Evolutionary conservation across 2,113 vertebrate genomes (phyloP).

Genomic region (Chloropsis cyanopogon): DNA sequence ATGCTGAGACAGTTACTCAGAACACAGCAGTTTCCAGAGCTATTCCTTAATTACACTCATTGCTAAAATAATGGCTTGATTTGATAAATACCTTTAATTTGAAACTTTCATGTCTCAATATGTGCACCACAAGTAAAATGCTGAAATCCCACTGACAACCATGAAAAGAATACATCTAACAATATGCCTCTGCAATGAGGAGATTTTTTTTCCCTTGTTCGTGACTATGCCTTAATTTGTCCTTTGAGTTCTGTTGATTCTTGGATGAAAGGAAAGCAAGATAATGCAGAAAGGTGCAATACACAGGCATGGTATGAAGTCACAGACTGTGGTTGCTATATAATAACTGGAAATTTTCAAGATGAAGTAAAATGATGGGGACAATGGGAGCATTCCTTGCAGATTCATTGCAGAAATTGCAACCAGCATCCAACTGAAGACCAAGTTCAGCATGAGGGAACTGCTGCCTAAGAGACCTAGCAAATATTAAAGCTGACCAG

Average conservation of each 20-base stretch:
- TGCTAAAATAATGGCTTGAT: constrained; percentile 27
- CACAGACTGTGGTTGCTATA: background rate
- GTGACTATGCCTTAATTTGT: background rate
- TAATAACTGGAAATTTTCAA: background rate
- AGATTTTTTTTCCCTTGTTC: background rate
- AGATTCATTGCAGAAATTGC: background rate
- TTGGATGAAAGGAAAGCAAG: background rate
- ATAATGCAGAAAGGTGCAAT: background rate
- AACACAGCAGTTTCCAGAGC: background rate
- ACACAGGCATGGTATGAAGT: background rate
- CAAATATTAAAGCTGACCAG: background rate
- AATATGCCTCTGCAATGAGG: background rate
- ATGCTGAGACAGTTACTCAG: background rate
- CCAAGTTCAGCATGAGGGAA: background rate
- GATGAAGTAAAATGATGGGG: background rate
- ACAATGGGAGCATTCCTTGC: background rate
- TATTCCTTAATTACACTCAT: background rate
- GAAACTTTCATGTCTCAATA: background rate
- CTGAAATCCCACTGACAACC: background rate
- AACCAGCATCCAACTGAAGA: background rate
- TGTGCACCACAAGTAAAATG: background rate
- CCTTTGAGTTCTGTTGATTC: background rate
- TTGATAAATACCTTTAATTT: constrained; percentile 53
- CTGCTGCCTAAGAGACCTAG: background rate
- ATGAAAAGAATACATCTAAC: background rate